Evolutionary conservation across 30 jellyfish, hydroid and myxozoan genomes (phyloP), one percentile per base, ranked within the genome.

Genomic region (Aurelia sp.): DNA sequence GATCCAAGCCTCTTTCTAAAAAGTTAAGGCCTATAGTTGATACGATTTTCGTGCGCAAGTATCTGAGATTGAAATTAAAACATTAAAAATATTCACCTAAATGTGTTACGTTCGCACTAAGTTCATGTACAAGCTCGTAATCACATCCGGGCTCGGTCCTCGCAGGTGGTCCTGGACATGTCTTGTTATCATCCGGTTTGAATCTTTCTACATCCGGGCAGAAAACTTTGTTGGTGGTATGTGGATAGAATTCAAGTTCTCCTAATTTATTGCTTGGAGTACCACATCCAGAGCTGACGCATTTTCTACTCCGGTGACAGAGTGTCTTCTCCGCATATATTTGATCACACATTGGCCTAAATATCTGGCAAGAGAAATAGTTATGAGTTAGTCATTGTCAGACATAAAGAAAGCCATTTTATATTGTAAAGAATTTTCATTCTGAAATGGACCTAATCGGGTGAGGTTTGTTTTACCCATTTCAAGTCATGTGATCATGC

Each of bases 121-220:
- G 60, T 51, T 66, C 80, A 66, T 47, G 47, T 40, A 81, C 55
- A 57, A 89, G 84, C 62, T 66, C 60, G 37, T 81, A 89, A 57
- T 89, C 97, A 41, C 91, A 93, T 35, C 30, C 78, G 15, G 88
- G 87, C 1, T n/a, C 18, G 62, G 87, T 59, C 70, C 74, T 17
- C 9, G 83, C 70, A 8, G 70, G 47, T 20, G 87, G 90, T 1
- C 75, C 75, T 19, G 93, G 90, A 48, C 97, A 89, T 10, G 78
- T 62, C 13, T 33, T 4, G 57, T 84, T 71, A 21, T 90, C 89
- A 53, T 70, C 81, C 17, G 76, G 67, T 59, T 80, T 90, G 61
- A 90, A 90, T 71, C 95, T 50, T 31, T 78, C 86, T 52, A 78
- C 89, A 72, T 84, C 93, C 6, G 97, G 84, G 67, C 97, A 90